Base-by-base conservation (phyloP, 2,113 vertebrate genomes). In the Silurus meridionalis region DNA sequence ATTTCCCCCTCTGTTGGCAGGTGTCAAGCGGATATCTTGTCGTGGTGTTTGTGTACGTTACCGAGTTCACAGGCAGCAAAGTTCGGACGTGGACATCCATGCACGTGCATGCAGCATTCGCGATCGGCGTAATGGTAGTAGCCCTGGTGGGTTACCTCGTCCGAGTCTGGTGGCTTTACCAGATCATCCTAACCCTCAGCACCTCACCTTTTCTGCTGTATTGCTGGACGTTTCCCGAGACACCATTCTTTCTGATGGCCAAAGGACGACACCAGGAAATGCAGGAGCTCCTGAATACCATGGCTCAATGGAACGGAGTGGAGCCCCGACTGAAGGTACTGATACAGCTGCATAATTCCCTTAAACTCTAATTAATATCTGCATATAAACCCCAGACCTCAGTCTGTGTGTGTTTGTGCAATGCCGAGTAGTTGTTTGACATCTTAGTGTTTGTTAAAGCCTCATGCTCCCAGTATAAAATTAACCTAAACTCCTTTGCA, bases 181-280 rank as follows among this genome's bases (percentile, higher is more conserved):
- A 98, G 93, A 93, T 98, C 82, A 91, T 96, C 90, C 96, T 99
- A 82, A 97, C 97, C 72, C 64, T 93, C 13, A 94, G 94, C 88
- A 98, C 97, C 6, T 85, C 94, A 19, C 98, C 97, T 23, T 98
- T 98, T 93, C 85, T 98, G 72, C 89, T 98, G 55, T 96, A 96
- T 93, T 98, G 97, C 92, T 99, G 97, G 97, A 95, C 94, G 93
- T 95, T 99, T 75, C 97, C 97, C 0, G 98, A 99, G 94, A 98
- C 97, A 0, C 97, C 97, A 4, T 97, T 98, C 90, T 99, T 97
- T 95, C 94, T 98, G 74, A 92, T 99, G 79, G 96, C 97, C 66
- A 96, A 96, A 89, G 95, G 95, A 82, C 95, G 88, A 60, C 93
- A 95, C 0, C 89, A 94, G 91, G 96, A 98, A 8, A 92, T 96